Evolutionary conservation across 2,888 invertebrate genomes (phyloP).

Genomic region (Andrena fulva): DNA sequence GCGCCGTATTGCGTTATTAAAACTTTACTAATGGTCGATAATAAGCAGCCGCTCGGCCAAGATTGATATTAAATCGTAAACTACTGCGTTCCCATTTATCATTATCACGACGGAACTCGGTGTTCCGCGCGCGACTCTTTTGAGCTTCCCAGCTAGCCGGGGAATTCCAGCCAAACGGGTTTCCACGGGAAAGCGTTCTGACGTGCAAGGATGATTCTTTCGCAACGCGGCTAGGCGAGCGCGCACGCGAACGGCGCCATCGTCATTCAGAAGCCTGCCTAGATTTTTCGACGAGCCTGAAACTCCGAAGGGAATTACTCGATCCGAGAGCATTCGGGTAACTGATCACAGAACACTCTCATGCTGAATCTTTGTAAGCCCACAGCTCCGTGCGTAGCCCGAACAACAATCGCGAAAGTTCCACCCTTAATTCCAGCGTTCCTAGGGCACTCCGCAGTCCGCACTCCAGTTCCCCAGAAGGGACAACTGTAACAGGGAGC

Average conservation of each 20-base stretch:
- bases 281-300: too few species aligned
- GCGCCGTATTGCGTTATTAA: constrained; percentile 78
- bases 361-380: neutral
- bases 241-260: neutral
- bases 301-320: too few species aligned
- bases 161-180: constrained; percentile 52
- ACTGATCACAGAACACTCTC: neutral
- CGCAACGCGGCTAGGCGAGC: neutral
- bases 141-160: constrained; percentile 31
- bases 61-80: constrained; percentile 81
- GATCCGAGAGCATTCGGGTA: too few species aligned
- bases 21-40: constrained; percentile 81
- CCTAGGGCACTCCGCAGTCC: neutral
- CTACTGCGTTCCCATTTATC: constrained; percentile 77
- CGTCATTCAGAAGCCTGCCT: neutral
- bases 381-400: too few species aligned
- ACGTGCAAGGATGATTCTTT: constrained; percentile 17
- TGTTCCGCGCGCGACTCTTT: constrained; percentile 44
- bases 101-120: constrained; percentile 73
- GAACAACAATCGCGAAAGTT: neutral
- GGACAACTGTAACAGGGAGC: constrained; percentile 2
- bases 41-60: constrained; percentile 76
- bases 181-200: constrained; percentile 45
- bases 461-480: neutral
- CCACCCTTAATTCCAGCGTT: constrained; percentile 8